These are phyloP conservation scores for Scaptomyza pallida DNA, from an alignment of 1,140 invertebrate genomes.

Conservation along the genomic window DNA sequence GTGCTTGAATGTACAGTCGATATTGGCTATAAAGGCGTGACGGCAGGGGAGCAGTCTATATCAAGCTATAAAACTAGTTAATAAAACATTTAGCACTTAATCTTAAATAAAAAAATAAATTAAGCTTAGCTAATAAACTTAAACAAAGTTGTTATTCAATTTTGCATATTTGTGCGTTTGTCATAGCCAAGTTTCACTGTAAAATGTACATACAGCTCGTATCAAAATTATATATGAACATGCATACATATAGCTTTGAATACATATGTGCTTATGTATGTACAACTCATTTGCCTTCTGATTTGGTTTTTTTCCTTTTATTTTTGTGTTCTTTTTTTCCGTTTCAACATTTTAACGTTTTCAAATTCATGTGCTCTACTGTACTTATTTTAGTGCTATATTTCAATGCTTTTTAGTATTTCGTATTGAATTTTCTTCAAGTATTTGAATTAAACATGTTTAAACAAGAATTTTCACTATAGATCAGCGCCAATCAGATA, in stretches of 20 bases:
- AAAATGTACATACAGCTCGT: slow-evolving; percentile 26
- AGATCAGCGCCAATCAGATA: slow-evolving; percentile 33
- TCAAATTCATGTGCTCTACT: slow-evolving; percentile 31
- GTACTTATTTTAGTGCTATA: slow-evolving; percentile 31
- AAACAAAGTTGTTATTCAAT: background rate
- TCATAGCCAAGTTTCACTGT: slow-evolving; percentile 34
- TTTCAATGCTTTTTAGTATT: slow-evolving; percentile 20
- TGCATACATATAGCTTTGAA: slow-evolving; percentile 1
- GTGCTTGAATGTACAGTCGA: slow-evolving; percentile 61
- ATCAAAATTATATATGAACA: slow-evolving; percentile 34
- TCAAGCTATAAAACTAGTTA: slow-evolving; percentile 6
- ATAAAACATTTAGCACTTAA: slow-evolving; percentile 18
- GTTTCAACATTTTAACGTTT: slow-evolving; percentile 32
- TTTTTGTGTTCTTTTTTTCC: slow-evolving; percentile 8
- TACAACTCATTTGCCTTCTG: slow-evolving; percentile 30
- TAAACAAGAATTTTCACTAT: background rate
- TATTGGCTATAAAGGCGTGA: slow-evolving; percentile 47
- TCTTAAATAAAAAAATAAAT: background rate
- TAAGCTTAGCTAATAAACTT: background rate
- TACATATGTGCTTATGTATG: slow-evolving; percentile 19
- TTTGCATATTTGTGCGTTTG: slow-evolving; percentile 13
- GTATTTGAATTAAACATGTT: background rate
- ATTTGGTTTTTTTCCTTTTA: slow-evolving; percentile 18
- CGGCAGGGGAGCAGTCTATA: slow-evolving; percentile 18
- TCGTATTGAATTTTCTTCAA: slow-evolving; percentile 3